Percentiles rank a stretch among this genome's conserved stretches.
phyloP scores from a whole-genome alignment of 1,140 invertebrate genomes.

The Patella vulgata region DNA sequence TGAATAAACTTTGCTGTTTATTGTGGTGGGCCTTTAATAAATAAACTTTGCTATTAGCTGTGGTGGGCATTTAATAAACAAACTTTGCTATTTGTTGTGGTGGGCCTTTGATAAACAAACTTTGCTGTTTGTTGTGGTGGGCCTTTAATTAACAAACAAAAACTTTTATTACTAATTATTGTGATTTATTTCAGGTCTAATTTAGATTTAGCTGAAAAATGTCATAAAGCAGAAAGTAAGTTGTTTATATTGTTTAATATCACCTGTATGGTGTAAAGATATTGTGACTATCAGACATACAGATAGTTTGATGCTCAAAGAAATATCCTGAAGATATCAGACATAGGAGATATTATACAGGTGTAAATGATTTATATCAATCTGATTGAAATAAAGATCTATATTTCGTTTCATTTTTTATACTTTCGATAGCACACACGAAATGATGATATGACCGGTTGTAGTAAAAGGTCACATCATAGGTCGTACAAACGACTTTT shows the following conservation, averaged over 20 bases:
- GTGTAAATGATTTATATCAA: background rate
- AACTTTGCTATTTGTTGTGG: too few species aligned
- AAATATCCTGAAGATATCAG: background rate
- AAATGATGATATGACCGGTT: too few species aligned
- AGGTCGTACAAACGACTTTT: too few species aligned
- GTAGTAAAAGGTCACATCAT: too few species aligned
- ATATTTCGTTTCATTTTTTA: background rate
- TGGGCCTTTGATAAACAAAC: too few species aligned
- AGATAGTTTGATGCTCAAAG: background rate
- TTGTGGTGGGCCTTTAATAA: too few species aligned
- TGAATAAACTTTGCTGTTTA: too few species aligned
- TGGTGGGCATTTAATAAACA: too few species aligned
- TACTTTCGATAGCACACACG: background rate
- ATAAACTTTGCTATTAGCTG: too few species aligned
- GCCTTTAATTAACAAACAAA: too few species aligned
- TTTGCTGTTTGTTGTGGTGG: too few species aligned
- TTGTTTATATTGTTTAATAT: background rate
- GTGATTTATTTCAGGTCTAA: conserved; percentile 28
- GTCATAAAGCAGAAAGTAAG: conserved; percentile 33
- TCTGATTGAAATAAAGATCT: background rate
- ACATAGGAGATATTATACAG: background rate
- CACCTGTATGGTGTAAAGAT: background rate
- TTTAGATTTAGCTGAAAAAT: conserved; percentile 26
- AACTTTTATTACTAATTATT: background rate
- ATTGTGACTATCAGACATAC: background rate